These are phyloP conservation scores for Anolis carolinensis DNA, from an alignment of 2,113 vertebrate genomes.

Conservation along the genomic window DNA sequence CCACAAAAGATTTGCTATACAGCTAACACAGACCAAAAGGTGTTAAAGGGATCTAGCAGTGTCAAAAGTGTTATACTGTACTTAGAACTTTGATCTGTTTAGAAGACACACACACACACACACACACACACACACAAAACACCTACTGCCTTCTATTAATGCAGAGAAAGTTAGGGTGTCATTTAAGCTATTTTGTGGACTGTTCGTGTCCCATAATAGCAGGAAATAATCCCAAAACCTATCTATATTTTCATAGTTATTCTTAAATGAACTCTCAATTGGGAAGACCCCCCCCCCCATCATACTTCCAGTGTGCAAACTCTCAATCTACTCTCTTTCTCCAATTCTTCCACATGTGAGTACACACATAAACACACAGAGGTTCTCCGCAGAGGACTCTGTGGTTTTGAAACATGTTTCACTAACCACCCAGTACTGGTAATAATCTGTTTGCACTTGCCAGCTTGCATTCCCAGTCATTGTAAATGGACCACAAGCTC, in stretches of 20 bases:
- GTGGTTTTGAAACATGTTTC: constrained; percentile 16
- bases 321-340: not conserved
- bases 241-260: not conserved
- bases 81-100: not conserved
- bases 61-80: not conserved
- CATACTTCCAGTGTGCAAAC: not conserved
- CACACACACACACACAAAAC: not conserved
- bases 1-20: not conserved
- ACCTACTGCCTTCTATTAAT: not conserved
- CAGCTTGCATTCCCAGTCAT: constrained; percentile 9
- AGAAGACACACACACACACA: not conserved
- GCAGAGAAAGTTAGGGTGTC: constrained; percentile 1
- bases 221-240: not conserved
- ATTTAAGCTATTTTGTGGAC: not conserved
- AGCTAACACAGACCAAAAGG: fast-evolving
- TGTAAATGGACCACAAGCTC: constrained; percentile 19
- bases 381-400: not conserved
- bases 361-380: not conserved
- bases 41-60: not conserved
- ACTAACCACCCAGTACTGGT: constrained; percentile 9
- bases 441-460: constrained; percentile 21
- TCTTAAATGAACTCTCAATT: not conserved
- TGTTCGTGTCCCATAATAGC: not conserved
- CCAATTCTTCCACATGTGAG: not conserved
- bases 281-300: not conserved